Evolutionary conservation across 2,888 invertebrate genomes (phyloP).

Genomic region (Neuroscelio doddi): DNA sequence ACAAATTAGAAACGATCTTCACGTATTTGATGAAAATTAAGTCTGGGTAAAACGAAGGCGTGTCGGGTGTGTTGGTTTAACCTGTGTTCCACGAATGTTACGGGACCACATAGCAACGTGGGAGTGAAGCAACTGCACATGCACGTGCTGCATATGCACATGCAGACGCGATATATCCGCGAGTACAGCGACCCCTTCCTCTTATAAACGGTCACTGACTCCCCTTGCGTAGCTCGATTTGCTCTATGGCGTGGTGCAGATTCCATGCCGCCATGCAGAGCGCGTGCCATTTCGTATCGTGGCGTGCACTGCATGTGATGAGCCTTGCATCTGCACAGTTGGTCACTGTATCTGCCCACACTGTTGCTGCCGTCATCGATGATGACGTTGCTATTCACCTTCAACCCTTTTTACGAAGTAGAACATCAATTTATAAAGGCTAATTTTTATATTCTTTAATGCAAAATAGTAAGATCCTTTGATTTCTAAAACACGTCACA

Average conservation of each 20-base stretch:
- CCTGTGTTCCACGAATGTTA: conserved; percentile 69
- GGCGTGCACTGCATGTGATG: conserved; percentile 33
- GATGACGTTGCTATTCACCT: no score
- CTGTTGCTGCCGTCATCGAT: conserved; percentile 34
- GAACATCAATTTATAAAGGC: no score
- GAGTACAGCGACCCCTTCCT: conserved; percentile 69
- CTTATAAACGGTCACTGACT: conserved; percentile 66
- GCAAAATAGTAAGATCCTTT: no score
- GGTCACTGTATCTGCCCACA: conserved; percentile 38
- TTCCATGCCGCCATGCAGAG: conserved; percentile 37
- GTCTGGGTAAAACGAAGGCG: conserved; percentile 20
- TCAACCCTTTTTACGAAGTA: no score
- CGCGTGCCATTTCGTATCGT: conserved; percentile 40
- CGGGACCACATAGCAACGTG: conserved; percentile 71
- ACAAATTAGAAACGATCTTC: neutral
- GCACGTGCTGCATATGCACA: conserved; percentile 50
- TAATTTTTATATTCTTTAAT: no score
- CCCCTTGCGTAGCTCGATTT: conserved; percentile 37
- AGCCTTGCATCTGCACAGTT: conserved; percentile 24
- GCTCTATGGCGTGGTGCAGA: conserved; percentile 29
- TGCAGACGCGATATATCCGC: conserved; percentile 51
- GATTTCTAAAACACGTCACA: no score
- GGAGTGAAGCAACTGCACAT: conserved; percentile 67
- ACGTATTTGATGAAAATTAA: conserved; percentile 6
- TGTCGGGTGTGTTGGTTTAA: conserved; percentile 48